Percentiles rank a stretch among this genome's conserved stretches.
These are phyloP conservation scores for Trissolcus basalis DNA, from an alignment of 1,140 invertebrate species.

Conservation along the genomic window DNA sequence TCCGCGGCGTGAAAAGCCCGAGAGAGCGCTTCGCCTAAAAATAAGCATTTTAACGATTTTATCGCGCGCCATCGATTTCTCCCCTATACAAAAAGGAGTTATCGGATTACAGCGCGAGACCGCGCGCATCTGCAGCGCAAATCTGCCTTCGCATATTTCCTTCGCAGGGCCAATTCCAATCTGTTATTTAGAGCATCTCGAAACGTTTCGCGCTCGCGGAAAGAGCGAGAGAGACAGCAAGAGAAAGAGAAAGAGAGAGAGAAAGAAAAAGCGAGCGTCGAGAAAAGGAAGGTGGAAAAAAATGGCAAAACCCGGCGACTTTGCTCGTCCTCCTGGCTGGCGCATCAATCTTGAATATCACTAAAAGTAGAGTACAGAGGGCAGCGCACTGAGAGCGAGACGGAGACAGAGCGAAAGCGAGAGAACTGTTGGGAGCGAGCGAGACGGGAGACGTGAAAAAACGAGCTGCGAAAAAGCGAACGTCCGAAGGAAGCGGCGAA, in stretches of 20 bases:
- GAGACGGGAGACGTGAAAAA: background rate
- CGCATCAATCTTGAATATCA: constrained; percentile 24
- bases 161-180: background rate
- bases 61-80: constrained; percentile 37
- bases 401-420: no score
- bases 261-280: no score
- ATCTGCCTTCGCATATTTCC: constrained; percentile 30
- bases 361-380: background rate
- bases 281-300: no score
- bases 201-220: no score
- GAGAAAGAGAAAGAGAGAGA: no score
- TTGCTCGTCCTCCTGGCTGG: background rate
- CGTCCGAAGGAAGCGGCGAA: background rate
- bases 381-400: no score
- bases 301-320: no score
- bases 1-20: constrained; percentile 23
- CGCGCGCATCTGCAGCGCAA: constrained; percentile 26
- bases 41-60: constrained; percentile 41
- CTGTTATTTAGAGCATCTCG: no score
- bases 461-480: background rate
- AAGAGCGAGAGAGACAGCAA: no score
- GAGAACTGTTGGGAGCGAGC: no score
- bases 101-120: constrained; percentile 28
- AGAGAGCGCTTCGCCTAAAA: constrained; percentile 19
- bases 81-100: constrained; percentile 24